A percentile compares a stretch with the other conserved stretches of the same genome.
phyloP scores from a whole-genome alignment of 2,113 vertebrate species.

The Phrynocephalus versicolor region DNA sequence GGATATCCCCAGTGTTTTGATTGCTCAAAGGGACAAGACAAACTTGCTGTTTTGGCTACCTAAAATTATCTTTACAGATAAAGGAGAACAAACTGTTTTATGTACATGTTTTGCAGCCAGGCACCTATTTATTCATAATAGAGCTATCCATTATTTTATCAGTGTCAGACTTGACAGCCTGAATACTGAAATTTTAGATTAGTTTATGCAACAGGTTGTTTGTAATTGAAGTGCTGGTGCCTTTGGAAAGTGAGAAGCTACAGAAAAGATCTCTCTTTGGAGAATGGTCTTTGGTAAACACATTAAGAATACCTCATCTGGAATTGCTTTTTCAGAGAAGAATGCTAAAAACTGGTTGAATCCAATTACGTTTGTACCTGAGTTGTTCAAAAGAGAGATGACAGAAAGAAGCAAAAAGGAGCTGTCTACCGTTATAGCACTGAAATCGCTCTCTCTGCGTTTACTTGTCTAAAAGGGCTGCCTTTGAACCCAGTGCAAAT shows the following conservation, averaged over 20 bases:
- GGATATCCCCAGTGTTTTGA: too few relatives aligned
- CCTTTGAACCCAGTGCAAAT: constrained; percentile 22
- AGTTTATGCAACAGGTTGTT: not conserved
- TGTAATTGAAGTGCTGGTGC: not conserved
- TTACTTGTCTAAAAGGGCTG: constrained; percentile 5
- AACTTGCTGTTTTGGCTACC: not conserved
- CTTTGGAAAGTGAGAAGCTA: not conserved
- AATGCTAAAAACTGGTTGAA: constrained; percentile 12
- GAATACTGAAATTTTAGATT: not conserved
- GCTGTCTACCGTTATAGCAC: not conserved
- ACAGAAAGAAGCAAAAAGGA: constrained; percentile 1
- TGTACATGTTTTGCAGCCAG: not conserved
- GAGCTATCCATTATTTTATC: not conserved
- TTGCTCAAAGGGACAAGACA: too few relatives aligned
- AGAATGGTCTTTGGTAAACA: not conserved
- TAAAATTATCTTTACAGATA: not conserved
- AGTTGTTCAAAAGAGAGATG: constrained; percentile 19
- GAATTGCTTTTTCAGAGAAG: constrained; percentile 25
- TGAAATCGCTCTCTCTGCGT: not conserved
- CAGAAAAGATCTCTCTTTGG: not conserved
- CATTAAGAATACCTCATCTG: not conserved
- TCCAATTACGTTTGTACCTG: constrained; percentile 5
- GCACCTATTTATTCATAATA: not conserved
- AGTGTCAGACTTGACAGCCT: not conserved
- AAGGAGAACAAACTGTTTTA: not conserved